These are phyloP conservation scores for Melitaea cinxia DNA, from an alignment of 1,140 invertebrate genomes.

Conservation along the genomic window DNA sequence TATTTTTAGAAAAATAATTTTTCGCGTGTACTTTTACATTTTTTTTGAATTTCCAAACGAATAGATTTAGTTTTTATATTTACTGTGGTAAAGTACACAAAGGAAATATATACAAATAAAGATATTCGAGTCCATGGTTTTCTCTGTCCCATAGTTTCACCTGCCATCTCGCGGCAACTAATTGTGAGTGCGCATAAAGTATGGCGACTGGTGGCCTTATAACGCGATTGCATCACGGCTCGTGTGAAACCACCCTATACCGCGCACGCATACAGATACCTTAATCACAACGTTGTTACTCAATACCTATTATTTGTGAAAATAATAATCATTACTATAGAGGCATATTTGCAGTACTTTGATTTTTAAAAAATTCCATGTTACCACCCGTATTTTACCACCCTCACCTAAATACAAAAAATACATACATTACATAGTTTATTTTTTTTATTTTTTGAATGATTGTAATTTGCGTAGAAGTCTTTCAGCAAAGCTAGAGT, in stretches of 20 bases:
- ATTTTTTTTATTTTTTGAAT: no score
- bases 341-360: no score
- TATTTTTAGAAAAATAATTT: no score
- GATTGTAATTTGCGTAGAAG: no score
- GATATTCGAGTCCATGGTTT: slow-evolving; percentile 45
- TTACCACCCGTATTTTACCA: no score
- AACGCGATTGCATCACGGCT: slow-evolving; percentile 71
- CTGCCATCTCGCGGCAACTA: slow-evolving; percentile 79
- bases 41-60: no score
- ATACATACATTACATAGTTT: no score
- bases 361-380: not conserved
- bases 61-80: not conserved
- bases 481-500: no score
- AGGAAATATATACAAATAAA: not conserved
- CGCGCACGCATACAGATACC: slow-evolving; percentile 28
- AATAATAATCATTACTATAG: no score
- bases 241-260: slow-evolving; percentile 62
- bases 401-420: no score
- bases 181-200: slow-evolving; percentile 81
- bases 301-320: not conserved
- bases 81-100: no score
- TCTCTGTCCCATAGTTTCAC: slow-evolving; percentile 70
- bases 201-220: slow-evolving; percentile 75
- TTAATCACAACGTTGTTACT: not conserved
- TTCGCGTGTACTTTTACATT: no score